Base-by-base conservation (phyloP, 2,888 invertebrate species). In the Pinctada fucata region DNA sequence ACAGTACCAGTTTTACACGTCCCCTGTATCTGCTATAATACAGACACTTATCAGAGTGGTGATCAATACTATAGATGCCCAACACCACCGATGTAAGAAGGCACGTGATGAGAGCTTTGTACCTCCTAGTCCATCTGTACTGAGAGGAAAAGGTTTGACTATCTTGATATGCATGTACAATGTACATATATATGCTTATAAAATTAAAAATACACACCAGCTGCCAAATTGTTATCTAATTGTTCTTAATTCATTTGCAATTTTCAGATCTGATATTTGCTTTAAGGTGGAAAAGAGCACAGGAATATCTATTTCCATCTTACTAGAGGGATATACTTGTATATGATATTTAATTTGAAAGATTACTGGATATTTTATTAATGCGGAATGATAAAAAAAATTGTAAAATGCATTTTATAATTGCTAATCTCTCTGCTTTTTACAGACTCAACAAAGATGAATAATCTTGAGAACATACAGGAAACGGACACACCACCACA, bases 41-140 rank as follows among this genome's bases (percentile, higher is more conserved):
- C 96, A 96, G 90, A 94, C 96, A 0, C 94, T 98, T 83, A 95
- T 99, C 75, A 95, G 96, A 85, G 96, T 99, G 86, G 96, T 98
- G 16, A 94, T 99, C 79, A 97, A 97, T 93, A 97, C 98, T 0
- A 93, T 99, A 83, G 97, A 97, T 91, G 95, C 96, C 4, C 97
- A 97, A 92, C 96, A 97, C 91, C 99, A 99, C 93, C 95, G 95
- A 81, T 99, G 99, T 93, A 95, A 96, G 91, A 94, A 96, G 85
- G 95, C 97, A 49, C 89, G 88, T 5, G 88, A 88, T 4, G 91
- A 91, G 75, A 87, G 88, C 48, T 88, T 91, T 77, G 88, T 88
- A 8, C 89, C 90, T 47, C 87, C 91, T 3, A 91, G 89, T 76
- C 92, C 92, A 5, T 88, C 90, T 52, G 81, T 91, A 51, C 90